Percentiles rank a stretch among this genome's conserved stretches.
Conservation (phyloP, 1,140 invertebrate genomes). For the Araneus ventricosus region DNA sequence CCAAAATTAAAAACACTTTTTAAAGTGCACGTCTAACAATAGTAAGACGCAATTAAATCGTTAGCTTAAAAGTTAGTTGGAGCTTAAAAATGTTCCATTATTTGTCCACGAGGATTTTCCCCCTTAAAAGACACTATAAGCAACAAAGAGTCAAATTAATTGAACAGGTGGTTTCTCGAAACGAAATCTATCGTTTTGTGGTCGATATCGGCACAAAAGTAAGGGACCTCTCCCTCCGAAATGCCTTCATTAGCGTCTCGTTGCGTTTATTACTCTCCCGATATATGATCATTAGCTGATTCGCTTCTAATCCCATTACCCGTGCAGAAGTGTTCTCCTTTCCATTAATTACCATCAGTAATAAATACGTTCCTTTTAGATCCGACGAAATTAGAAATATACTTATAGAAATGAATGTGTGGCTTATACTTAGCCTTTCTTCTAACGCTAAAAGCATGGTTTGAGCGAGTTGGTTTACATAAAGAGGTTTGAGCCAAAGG, state of each 20-base stretch:
- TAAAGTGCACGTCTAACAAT: too few relatives aligned
- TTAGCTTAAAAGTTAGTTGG: too few relatives aligned
- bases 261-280: conserved; percentile 15
- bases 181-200: neutral
- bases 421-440: neutral
- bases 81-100: too few relatives aligned
- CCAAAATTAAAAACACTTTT: too few relatives aligned
- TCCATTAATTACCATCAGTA: conserved; percentile 52
- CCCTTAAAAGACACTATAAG: too few relatives aligned
- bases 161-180: neutral
- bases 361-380: conserved; percentile 7
- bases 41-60: too few relatives aligned
- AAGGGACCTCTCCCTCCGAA: neutral
- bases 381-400: neutral
- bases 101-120: too few relatives aligned
- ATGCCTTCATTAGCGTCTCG: conserved; percentile 13
- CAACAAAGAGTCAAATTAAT: neutral
- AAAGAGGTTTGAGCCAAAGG: too few relatives aligned
- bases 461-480: too few relatives aligned
- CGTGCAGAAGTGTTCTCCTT: neutral
- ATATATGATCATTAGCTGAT: conserved; percentile 14
- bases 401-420: neutral
- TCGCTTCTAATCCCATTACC: conserved; percentile 44
- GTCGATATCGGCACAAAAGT: neutral
- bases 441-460: neutral